These are phyloP conservation scores for Kuschelorhynchus macadamiae DNA, from an alignment of 2,888 invertebrate genomes.

Conservation along the genomic window DNA sequence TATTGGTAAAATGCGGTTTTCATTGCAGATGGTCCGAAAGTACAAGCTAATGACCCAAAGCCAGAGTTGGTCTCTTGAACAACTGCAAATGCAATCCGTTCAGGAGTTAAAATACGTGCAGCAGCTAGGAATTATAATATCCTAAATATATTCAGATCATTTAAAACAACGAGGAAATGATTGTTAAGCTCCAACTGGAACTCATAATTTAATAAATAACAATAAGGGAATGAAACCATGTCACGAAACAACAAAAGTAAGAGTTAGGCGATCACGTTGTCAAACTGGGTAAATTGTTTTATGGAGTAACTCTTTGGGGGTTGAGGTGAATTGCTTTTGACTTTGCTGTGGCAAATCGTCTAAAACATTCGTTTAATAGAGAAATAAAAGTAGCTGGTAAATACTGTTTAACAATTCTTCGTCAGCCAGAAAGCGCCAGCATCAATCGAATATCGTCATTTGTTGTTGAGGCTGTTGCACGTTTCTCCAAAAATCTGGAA, in stretches of 20 bases:
- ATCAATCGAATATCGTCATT: conserved; percentile 40
- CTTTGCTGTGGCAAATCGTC: no score
- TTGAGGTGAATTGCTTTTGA: no score
- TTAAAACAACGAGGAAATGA: conserved; percentile 7
- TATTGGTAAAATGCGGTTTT: no score
- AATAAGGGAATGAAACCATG: conserved; percentile 29
- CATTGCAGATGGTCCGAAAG: conserved; percentile 7
- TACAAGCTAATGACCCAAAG: conserved; percentile 7
- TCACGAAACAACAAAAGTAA: conserved; percentile 40
- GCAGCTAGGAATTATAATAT: conserved; percentile 39
- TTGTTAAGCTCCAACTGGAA: no score
- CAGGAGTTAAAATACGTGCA: conserved; percentile 18
- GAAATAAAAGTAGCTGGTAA: no score
- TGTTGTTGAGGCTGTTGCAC: conserved; percentile 34
- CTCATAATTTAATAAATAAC: conserved; percentile 6
- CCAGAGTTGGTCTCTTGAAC: conserved; percentile 21
- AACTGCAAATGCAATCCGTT: conserved; percentile 17
- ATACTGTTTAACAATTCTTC: no score
- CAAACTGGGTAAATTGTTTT: conserved; percentile 36
- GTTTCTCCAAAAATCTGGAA: conserved; percentile 19
- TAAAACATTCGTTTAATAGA: no score
- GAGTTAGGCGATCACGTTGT: conserved; percentile 37
- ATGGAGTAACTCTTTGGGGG: conserved; percentile 33
- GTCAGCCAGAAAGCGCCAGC: conserved; percentile 38
- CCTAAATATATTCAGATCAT: conserved; percentile 14